A percentile compares a stretch with the other conserved stretches of the same genome.
Conservation (phyloP, 1,140 invertebrate species). For the Drosophila triauraria region DNA sequence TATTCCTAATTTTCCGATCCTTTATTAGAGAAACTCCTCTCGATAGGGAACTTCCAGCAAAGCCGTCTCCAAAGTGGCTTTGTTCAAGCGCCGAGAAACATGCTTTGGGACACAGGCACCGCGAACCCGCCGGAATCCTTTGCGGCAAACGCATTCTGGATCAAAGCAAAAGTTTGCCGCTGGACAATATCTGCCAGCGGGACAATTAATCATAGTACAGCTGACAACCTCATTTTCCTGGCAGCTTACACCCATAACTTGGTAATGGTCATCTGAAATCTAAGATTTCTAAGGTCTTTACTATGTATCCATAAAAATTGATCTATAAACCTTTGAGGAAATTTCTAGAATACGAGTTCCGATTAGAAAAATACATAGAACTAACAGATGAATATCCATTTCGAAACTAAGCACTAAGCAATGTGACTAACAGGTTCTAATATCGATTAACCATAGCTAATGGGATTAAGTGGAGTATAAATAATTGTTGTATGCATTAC, state of each 20-base stretch:
- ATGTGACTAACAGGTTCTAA: background rate
- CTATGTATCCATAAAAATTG: background rate
- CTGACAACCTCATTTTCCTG: conserved; percentile 53
- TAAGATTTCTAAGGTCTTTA: background rate
- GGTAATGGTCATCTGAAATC: conserved; percentile 30
- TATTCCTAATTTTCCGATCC: too few species aligned
- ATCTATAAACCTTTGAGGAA: background rate
- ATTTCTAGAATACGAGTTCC: background rate
- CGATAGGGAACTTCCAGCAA: conserved; percentile 8
- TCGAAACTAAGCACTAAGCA: background rate
- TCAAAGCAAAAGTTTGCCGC: conserved; percentile 52
- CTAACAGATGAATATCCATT: background rate
- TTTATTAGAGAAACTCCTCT: background rate
- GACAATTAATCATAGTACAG: conserved; percentile 48
- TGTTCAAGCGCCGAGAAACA: background rate
- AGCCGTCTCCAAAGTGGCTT: background rate
- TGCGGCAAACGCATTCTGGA: conserved; percentile 58
- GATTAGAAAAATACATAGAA: background rate
- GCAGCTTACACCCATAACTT: conserved; percentile 45
- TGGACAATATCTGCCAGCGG: conserved; percentile 24
- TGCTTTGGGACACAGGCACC: conserved; percentile 45
- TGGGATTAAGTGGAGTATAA: background rate
- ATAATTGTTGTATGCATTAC: too few species aligned
- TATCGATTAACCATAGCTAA: background rate
- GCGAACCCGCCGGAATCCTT: conserved; percentile 33